Base-by-base conservation (phyloP, 2,888 invertebrate genomes). In the Conchocele bisecta region DNA sequence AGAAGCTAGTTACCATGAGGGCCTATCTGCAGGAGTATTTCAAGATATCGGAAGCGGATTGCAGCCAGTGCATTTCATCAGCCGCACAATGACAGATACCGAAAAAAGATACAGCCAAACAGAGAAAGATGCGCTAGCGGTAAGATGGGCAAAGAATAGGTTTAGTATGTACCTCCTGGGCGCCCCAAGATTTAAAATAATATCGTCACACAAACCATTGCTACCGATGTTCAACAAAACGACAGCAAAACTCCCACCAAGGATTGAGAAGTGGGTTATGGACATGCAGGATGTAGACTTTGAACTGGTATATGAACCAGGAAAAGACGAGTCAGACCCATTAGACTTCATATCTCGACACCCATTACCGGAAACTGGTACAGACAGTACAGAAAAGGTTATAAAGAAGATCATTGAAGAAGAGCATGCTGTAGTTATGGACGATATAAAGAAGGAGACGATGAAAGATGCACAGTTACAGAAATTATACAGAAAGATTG, bases 221-320 rank as follows among this genome's bases (percentile, higher is more conserved):
- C 17, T 69, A 26, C 50, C 68, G 20, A 37, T 69, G 50, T 69
- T 69, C 31, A 69, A 63, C 42, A 48, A 60, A 59, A 2, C 46
- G 11, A 53, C 53, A 22, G 60, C 35, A n/a, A n/a, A n/a, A n/a
- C n/a, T n/a, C n/a, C n/a, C n/a, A n/a, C n/a, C n/a, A n/a, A n/a
- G n/a, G n/a, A 67, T 67, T 20, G 67, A 67, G 24, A 67, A 50
- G 46, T 67, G 60, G 59, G 44, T 67, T 11, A 67, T 67, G 67
- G 54, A 37, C 22, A 50, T 54, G 35, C n/a, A n/a, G n/a, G 24
- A 67, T 42, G 46, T 67, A 54, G 59, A 35, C 61, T 11, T 60
- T 67, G 67, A 48, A 37, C 22, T 41, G 46, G 35, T 60, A 31
- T 67, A 67, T 59, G 67, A 67, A 44, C 60, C 60, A 54, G 60